phyloP scores from a whole-genome alignment of 1,140 invertebrate genomes.

The Trachymyrmex cornetzi region DNA sequence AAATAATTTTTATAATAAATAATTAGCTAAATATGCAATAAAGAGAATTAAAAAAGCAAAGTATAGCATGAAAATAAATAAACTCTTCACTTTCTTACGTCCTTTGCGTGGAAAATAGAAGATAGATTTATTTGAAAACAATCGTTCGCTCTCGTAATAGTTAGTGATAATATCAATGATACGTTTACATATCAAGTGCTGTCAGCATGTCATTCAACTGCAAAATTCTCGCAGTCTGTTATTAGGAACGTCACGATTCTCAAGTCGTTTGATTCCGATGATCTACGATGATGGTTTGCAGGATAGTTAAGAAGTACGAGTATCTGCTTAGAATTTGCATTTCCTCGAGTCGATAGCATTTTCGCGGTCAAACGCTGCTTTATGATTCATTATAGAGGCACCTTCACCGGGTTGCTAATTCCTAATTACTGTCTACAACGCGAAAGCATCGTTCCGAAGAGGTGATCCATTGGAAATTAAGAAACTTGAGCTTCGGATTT shows the following conservation, averaged over 20 bases:
- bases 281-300: neutral
- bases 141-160: neutral
- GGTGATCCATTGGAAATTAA: slow-evolving; percentile 37
- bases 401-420: slow-evolving; percentile 7
- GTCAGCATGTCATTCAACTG: slow-evolving; percentile 17
- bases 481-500: slow-evolving; percentile 26
- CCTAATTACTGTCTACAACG: slow-evolving; percentile 32
- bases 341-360: neutral
- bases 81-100: neutral
- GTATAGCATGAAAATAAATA: too few relatives aligned
- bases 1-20: neutral
- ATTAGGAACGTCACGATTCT: slow-evolving; percentile 47
- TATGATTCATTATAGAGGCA: slow-evolving; percentile 38
- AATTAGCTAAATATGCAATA: neutral
- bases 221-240: neutral
- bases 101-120: neutral
- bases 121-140: neutral
- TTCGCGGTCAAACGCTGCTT: slow-evolving; percentile 31
- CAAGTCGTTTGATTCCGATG: slow-evolving; percentile 2
- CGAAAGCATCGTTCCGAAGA: slow-evolving; percentile 7
- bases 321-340: slow-evolving; percentile 41
- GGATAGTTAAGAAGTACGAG: neutral
- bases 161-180: neutral
- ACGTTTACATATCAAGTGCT: neutral
- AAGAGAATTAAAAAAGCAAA: neutral